Conservation (phyloP, 2,797 vertebrate genomes). For the Pogonophryne albipinna region DNA sequence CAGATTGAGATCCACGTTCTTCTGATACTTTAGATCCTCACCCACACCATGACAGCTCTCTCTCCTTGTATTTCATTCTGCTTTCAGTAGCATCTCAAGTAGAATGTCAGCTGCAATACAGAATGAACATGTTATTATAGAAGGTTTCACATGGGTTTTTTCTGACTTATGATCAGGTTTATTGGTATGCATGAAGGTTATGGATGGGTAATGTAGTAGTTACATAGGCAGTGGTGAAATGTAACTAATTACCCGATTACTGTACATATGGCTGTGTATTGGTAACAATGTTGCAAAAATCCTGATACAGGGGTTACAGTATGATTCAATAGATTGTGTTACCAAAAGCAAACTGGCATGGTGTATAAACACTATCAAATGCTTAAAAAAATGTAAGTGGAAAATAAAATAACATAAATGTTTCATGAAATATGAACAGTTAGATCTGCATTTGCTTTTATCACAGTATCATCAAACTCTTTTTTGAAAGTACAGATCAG, state of each 20-base stretch:
- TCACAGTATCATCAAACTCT: no score
- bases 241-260: background rate
- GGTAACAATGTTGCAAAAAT: no score
- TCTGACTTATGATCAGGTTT: background rate
- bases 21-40: background rate
- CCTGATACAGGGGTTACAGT: no score
- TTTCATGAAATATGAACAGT: no score
- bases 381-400: no score
- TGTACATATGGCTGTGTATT: background rate
- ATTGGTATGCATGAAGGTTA: background rate
- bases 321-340: no score
- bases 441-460: no score
- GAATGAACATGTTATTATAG: slow-evolving; percentile 18
- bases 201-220: background rate
- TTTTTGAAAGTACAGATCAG: no score
- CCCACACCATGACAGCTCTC: background rate
- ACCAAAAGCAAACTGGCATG: no score
- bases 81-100: background rate
- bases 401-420: no score
- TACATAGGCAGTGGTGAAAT: background rate
- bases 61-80: background rate
- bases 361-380: no score
- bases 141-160: no score
- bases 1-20: background rate
- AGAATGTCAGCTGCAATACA: slow-evolving; percentile 31